Percentiles rank a stretch among this genome's conserved stretches.
Conservation (phyloP, 2,797 vertebrate species). For the Sebastes hubbsi region DNA sequence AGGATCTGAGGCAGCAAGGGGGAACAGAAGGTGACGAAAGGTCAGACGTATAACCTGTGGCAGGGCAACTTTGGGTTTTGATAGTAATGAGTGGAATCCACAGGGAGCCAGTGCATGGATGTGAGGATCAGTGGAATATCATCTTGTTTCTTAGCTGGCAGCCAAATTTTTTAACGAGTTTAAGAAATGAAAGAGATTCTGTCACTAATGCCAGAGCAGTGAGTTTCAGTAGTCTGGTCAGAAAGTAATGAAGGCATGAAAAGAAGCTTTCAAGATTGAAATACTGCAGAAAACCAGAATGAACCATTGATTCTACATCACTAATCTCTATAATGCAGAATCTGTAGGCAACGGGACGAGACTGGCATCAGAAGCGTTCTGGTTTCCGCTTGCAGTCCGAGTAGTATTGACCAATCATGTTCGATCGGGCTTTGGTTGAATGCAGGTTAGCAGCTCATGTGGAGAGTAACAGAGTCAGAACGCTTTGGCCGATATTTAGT, state of each 20-base stretch:
- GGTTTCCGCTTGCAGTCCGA: background rate
- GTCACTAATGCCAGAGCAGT: background rate
- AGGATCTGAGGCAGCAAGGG: background rate
- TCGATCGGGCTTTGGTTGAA: background rate
- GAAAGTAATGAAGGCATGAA: background rate
- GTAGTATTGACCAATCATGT: background rate
- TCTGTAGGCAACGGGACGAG: background rate
- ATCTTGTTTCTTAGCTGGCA: background rate
- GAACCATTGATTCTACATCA: background rate
- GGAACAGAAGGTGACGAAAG: background rate
- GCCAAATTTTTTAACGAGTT: background rate
- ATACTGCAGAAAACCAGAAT: background rate
- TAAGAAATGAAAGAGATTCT: background rate
- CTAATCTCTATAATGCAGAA: background rate
- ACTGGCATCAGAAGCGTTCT: background rate
- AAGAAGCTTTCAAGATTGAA: background rate
- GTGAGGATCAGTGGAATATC: background rate
- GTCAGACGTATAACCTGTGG: background rate
- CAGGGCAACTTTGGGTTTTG: background rate
- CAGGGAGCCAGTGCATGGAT: background rate
- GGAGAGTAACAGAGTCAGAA: too few relatives aligned
- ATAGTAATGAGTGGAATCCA: background rate
- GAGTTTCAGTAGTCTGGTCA: background rate
- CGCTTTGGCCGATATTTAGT: too few relatives aligned
- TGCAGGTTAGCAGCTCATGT: background rate